A percentile compares a stretch with the other conserved stretches of the same genome.
phyloP scores from a whole-genome alignment of 2,113 vertebrate genomes.

The Pleuronectes platessa region DNA sequence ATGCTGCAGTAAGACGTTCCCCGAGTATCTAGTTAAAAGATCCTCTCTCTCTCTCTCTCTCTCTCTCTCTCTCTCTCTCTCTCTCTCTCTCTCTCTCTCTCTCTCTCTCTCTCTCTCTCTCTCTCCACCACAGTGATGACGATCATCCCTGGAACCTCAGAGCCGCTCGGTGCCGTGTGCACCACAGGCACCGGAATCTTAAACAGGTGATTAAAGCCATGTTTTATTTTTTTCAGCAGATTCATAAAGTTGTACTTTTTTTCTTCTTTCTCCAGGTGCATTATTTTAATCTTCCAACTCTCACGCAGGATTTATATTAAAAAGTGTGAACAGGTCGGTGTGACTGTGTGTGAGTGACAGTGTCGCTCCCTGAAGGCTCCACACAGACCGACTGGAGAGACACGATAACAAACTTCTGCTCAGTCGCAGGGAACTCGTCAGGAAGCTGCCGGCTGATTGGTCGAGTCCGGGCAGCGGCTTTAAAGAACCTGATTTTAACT shows the following conservation, averaged over 20 bases:
- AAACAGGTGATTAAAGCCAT: constrained; percentile 36
- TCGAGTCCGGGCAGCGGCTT: neutral
- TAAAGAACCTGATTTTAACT: no score
- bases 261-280: constrained; percentile 19
- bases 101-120: constrained; percentile 3
- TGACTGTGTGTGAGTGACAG: neutral
- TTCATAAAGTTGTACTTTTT: constrained; percentile 14
- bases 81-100: neutral
- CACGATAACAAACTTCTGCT: neutral
- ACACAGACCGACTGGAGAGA: neutral
- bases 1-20: constrained; percentile 10
- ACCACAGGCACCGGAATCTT: constrained; percentile 32
- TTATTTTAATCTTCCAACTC: constrained; percentile 29
- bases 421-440: neutral
- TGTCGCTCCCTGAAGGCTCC: constrained; percentile 18
- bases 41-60: constrained; percentile 7
- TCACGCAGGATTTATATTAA: constrained; percentile 28
- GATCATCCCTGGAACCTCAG: constrained; percentile 11
- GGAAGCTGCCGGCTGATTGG: neutral
- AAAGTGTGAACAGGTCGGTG: neutral
- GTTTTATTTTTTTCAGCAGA: constrained; percentile 5
- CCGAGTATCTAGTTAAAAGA: constrained; percentile 51
- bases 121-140: constrained; percentile 27
- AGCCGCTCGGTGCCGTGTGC: constrained; percentile 12
- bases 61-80: constrained; percentile 3